These are phyloP conservation scores for Turnix velox DNA, from an alignment of 2,113 vertebrate genomes.

Conservation along the genomic window DNA sequence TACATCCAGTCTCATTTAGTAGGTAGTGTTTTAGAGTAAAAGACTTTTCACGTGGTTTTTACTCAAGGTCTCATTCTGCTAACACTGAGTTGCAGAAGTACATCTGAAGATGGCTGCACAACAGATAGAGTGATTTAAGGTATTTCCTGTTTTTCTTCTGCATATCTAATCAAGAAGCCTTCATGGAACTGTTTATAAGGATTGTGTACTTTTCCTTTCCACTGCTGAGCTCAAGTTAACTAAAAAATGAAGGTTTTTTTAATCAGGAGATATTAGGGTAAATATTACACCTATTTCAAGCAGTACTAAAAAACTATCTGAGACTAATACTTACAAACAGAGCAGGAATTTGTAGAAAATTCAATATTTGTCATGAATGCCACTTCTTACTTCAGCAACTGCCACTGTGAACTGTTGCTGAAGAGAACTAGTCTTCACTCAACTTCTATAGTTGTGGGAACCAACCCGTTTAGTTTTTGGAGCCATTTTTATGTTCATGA, in stretches of 20 bases:
- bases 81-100: not conserved
- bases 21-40: not conserved
- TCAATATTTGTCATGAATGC: not conserved
- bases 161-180: not conserved
- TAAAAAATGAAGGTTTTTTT: not conserved
- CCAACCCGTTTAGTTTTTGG: too few species aligned
- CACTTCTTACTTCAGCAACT: not conserved
- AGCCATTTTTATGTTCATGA: not conserved
- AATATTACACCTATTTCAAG: not conserved
- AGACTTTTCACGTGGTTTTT: not conserved
- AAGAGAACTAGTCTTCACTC: not conserved
- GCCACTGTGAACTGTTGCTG: not conserved
- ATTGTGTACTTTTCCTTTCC: not conserved
- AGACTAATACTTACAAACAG: not conserved
- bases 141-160: not conserved
- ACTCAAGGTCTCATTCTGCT: not conserved
- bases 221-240: not conserved
- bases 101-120: not conserved
- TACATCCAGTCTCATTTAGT: not conserved
- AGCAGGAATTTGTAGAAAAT: not conserved
- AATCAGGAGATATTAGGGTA: not conserved
- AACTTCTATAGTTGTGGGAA: not conserved
- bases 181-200: not conserved
- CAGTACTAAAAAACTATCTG: not conserved
- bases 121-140: not conserved